Evolutionary conservation across 1,140 invertebrate species (phyloP), one percentile per base, ranked within the genome.

Genomic region (Gryllus bimaculatus): DNA sequence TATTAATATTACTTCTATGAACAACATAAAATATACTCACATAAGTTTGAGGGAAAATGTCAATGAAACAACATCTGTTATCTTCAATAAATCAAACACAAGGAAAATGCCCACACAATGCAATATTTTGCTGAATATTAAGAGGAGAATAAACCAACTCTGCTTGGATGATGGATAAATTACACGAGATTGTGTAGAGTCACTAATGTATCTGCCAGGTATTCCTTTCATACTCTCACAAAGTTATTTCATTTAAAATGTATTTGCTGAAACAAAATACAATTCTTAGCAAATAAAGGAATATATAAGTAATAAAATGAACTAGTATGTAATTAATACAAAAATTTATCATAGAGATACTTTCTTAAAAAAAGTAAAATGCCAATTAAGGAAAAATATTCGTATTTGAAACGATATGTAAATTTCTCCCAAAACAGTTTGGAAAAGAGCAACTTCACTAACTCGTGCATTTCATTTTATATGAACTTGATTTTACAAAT

Each of bases 111-210:
- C 79, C 47, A 80, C 48, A 49, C 77, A 79, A 47, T 73, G 76
- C 47, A 81, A 75, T 15, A 66, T 48, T 76, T 81, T 81, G 39
- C 79, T 54, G 20, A 26, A 12, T 8, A 80, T 49, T n/a, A 81
- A 21, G 26, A 81, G 75, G 20, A 26, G 47, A 12, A 81, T 47
- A 47, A 73, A 81, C 80, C 80, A 81, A 13, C 48, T 78, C 12
- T 73, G 73, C 47, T 79, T 81, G 5, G 78, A 79, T 54, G 80
- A 74, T 54, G 77, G 80, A 76, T 80, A 80, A 77, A 80, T 79
- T 20, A 73, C 80, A n/a, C 80, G 78, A 39, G 74, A 79, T 6
- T 78, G 75, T 18, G 73, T 73, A 8, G 74, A 47, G n/a, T 80
- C 80, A 15, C 73, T 76, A 8, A 75, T 73, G 49, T 79, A 80